phyloP scores from a whole-genome alignment of 2,888 invertebrate genomes.

The Nemurella pictetii region DNA sequence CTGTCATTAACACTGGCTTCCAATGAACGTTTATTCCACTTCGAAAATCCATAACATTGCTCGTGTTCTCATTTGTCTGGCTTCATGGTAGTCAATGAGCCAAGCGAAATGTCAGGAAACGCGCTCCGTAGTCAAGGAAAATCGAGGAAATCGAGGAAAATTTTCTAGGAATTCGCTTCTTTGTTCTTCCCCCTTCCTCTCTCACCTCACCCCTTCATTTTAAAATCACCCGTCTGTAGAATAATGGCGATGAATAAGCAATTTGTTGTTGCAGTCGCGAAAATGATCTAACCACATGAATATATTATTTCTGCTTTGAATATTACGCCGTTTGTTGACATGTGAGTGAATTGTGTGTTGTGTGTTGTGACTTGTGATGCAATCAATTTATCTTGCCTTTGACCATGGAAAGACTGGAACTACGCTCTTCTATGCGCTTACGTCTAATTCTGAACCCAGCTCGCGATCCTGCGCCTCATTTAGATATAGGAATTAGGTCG shows the following conservation, averaged over 20 bases:
- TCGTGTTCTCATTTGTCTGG: neutral
- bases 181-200: neutral
- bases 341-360: neutral
- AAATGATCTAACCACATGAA: neutral
- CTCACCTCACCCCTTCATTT: no score
- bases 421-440: neutral
- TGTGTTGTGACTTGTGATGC: neutral
- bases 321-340: neutral
- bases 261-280: neutral
- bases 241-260: neutral
- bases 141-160: neutral
- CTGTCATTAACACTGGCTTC: neutral
- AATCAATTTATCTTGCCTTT: neutral
- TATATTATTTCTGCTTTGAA: neutral
- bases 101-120: neutral
- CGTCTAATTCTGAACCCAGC: neutral
- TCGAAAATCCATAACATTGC: constrained; percentile 23
- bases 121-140: neutral
- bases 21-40: constrained; percentile 16
- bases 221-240: neutral
- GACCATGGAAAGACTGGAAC: neutral
- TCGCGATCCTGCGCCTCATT: constrained; percentile 1
- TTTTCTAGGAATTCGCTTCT: neutral
- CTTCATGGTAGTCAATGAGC: neutral
- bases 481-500: constrained; percentile 15